Percentiles rank a stretch among this genome's conserved stretches.
phyloP scores from a whole-genome alignment of 2,113 vertebrate genomes.

The Rhodinocichla rosea region DNA sequence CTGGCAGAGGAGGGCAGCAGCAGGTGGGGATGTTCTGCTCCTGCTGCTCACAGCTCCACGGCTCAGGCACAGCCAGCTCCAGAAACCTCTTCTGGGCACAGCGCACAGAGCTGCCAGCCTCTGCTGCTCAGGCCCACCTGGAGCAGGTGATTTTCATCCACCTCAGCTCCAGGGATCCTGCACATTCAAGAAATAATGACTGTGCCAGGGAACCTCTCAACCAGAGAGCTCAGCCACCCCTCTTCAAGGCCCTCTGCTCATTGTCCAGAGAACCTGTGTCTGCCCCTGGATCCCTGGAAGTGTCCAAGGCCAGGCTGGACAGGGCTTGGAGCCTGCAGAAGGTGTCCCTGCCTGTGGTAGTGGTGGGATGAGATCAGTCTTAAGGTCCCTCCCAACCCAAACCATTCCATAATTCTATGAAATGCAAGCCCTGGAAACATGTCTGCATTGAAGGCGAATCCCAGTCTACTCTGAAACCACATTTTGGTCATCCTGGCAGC shows the following conservation, averaged over 20 bases:
- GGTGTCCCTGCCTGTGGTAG: background rate
- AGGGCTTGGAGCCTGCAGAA: background rate
- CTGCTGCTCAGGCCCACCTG: background rate
- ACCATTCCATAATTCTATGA: background rate
- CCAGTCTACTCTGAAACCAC: background rate
- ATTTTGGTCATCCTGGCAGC: background rate
- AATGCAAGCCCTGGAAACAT: background rate
- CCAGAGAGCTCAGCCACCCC: background rate
- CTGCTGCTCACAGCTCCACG: background rate
- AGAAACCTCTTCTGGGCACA: background rate
- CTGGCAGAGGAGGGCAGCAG: background rate
- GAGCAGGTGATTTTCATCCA: background rate
- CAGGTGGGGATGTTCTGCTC: accelerated
- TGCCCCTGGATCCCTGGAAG: background rate
- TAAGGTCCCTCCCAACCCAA: background rate
- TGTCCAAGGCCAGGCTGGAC: background rate
- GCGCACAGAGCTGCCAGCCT: background rate
- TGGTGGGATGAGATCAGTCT: background rate
- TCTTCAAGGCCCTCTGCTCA: background rate
- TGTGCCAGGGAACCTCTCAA: background rate
- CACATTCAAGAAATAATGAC: background rate
- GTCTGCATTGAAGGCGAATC: background rate
- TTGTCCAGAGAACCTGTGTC: background rate
- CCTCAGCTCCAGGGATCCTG: background rate
- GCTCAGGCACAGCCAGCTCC: background rate